Conservation (phyloP, 2,797 vertebrate genomes). For the Diglossa cyanea region DNA sequence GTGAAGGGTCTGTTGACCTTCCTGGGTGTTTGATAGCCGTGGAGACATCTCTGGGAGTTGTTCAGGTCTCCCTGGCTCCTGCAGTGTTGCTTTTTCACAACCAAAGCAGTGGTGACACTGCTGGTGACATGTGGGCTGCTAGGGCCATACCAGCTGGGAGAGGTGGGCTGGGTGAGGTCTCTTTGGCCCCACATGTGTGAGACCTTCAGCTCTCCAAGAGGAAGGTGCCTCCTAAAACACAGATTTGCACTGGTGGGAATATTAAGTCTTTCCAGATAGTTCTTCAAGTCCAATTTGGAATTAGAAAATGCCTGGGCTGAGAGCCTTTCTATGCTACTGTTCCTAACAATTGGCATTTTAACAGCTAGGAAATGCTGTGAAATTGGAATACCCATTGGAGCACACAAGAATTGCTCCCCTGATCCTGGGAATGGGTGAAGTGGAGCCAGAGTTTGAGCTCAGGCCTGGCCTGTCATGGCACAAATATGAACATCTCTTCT, state of each 20-base stretch:
- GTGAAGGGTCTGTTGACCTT: background rate
- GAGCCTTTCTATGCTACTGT: background rate
- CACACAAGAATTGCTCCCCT: background rate
- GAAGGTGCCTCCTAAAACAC: background rate
- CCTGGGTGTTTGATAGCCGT: background rate
- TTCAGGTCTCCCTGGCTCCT: background rate
- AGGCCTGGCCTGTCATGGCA: background rate
- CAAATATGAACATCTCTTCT: background rate
- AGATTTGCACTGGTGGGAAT: background rate
- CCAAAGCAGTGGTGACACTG: background rate
- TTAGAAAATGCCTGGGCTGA: background rate
- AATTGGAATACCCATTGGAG: background rate
- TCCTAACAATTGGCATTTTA: background rate
- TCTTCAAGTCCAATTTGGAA: background rate
- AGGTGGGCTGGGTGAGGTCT: rapidly evolving
- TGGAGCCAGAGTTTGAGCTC: background rate
- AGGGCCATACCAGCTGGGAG: background rate
- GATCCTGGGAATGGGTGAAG: background rate
- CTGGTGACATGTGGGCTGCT: background rate
- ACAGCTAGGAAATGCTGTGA: background rate
- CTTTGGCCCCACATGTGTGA: rapidly evolving
- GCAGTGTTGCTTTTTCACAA: background rate
- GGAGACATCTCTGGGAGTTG: background rate
- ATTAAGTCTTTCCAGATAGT: background rate
- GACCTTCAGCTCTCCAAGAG: background rate